Evolutionary conservation across 2,113 vertebrate species (phyloP).

Genomic region (Oncorhynchus gorbuscha): DNA sequence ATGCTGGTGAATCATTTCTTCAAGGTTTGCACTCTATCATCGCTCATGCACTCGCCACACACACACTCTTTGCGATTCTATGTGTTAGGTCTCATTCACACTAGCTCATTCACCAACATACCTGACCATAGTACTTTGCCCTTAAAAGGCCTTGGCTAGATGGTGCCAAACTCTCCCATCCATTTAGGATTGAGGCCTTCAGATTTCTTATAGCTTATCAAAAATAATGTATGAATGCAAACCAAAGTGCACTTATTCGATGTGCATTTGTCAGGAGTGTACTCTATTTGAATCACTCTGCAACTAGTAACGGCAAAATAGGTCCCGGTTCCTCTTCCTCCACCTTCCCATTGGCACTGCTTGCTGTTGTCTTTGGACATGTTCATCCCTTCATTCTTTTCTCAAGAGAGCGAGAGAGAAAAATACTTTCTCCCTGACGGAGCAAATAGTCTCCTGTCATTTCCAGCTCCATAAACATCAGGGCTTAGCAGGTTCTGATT

Average conservation of each 20-base stretch:
- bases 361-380: not conserved
- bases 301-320: too few relatives aligned
- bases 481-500: not conserved
- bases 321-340: not conserved
- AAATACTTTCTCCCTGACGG: not conserved
- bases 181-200: not conserved
- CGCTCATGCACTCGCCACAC: not conserved
- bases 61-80: constrained; percentile 28
- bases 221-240: not conserved
- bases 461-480: not conserved
- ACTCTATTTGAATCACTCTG: too few relatives aligned
- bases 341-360: not conserved
- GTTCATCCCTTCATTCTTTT: not conserved
- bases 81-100: constrained; percentile 34
- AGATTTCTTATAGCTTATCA: not conserved
- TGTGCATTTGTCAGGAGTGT: too few relatives aligned
- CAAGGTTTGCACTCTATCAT: too few relatives aligned
- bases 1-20: constrained; percentile 41
- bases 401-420: not conserved
- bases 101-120: constrained; percentile 25
- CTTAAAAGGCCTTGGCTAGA: not conserved
- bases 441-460: not conserved
- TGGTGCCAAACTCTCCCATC: not conserved
- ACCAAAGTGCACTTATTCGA: not conserved
- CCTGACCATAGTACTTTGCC: too few relatives aligned